Base-by-base conservation (phyloP, 2,797 vertebrate species). In the Danionella dracula region DNA sequence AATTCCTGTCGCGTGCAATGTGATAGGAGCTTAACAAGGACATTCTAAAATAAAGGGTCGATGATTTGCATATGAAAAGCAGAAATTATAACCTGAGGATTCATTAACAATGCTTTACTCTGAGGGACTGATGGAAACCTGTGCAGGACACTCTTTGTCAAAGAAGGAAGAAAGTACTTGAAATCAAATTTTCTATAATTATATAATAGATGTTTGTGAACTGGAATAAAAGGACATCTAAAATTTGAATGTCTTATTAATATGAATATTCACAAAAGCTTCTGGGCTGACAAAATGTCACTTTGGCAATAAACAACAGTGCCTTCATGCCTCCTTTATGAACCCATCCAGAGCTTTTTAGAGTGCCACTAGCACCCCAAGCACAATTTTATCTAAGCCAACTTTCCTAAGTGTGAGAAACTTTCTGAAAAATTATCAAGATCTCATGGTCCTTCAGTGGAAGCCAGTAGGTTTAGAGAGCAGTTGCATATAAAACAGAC, bases 401-500 rank as follows among this genome's bases (percentile, higher is more conserved):
- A 41, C 35, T 67, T 67, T 59, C 34, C 23, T 60, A 19, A 42
- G 40, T 27, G 13, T 68, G 40, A 38, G 46, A 50, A 53, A 59
- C 55, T 61, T 68, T 68, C 41, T 44, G 48, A 51, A 59, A 68
- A 68, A 42, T 68, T 66, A 70, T 54, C 62, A 60, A 54, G 53
- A 73, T 60, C 51, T 70, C 55, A 75, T 51, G 45, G 63, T 72
- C 63, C 60, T 66, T 72, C 58, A 69, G 37, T 75, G 59, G 66
- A 51, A 55, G 73, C 70, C 17, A 53, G 48, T 57, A 51, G 53
- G 13, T 73, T 76, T 55, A 56, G 67, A 78, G 55, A 76, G 76
- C 40, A 55, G 50, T 68, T 54, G 32, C 77, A 62, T 79, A 76
- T 70, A 71, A 68, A 81, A 74, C 67, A 79, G 63, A 72, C 61